These are phyloP conservation scores for Squalus acanthias DNA, from an alignment of 2,797 vertebrate genomes.

Conservation along the genomic window DNA sequence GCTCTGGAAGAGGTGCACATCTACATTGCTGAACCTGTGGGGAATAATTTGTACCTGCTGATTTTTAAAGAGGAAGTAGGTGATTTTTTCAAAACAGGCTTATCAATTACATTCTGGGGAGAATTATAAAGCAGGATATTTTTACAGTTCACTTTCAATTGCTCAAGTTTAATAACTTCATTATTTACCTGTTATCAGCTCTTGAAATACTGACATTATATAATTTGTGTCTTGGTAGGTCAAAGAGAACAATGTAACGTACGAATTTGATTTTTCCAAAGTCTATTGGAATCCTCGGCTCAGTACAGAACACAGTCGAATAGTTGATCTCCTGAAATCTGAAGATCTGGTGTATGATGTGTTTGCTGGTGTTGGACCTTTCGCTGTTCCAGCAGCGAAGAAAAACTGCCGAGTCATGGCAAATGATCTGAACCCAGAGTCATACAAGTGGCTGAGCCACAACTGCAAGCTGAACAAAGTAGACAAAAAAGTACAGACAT, in stretches of 20 bases:
- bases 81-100: background rate
- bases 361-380: constrained; percentile 89
- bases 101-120: background rate
- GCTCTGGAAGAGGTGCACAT: background rate
- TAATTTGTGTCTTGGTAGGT: constrained; percentile 63
- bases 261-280: constrained; percentile 90
- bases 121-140: background rate
- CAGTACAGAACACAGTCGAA: constrained; percentile 78
- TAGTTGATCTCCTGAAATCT: constrained; percentile 63
- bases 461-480: constrained; percentile 91
- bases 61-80: background rate
- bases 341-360: constrained; percentile 80
- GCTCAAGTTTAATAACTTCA: background rate
- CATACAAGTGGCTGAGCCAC: constrained; percentile 81
- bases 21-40: background rate
- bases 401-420: constrained; percentile 73
- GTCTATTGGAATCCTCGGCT: constrained; percentile 97
- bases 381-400: constrained; percentile 80
- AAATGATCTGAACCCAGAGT: constrained; percentile 93
- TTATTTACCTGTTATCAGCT: background rate
- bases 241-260: constrained; percentile 77
- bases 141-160: background rate
- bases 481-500: constrained; percentile 64
- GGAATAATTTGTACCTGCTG: background rate
- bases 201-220: background rate